A percentile compares a stretch with the other conserved stretches of the same genome.
These are phyloP conservation scores for Resseliella maxima DNA, from an alignment of 2,888 invertebrate genomes.

Conservation along the genomic window DNA sequence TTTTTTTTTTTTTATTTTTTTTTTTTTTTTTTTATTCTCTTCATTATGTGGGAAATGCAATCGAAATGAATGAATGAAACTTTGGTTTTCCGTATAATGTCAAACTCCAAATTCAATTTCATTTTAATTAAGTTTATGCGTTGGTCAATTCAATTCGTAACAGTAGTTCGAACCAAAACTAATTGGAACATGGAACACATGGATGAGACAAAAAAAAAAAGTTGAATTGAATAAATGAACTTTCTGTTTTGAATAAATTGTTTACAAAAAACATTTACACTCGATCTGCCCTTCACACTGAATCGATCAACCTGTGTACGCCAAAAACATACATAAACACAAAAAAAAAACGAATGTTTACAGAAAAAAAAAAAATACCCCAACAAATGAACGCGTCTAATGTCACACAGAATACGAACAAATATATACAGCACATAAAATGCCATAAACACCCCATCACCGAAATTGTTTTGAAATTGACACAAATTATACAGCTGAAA, in stretches of 20 bases:
- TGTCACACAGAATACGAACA: neutral
- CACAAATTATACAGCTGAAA: slow-evolving; percentile 55
- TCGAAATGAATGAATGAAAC: neutral
- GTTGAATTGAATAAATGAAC: slow-evolving; percentile 3
- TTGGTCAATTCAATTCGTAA: neutral
- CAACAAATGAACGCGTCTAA: slow-evolving; percentile 25
- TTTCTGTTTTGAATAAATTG: slow-evolving; percentile 31
- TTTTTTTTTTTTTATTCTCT: neutral
- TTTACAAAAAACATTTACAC: neutral
- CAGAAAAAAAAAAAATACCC: neutral
- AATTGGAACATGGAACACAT: neutral
- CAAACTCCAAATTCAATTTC: slow-evolving; percentile 1
- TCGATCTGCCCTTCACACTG: neutral
- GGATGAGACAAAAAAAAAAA: neutral
- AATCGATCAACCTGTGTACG: neutral
- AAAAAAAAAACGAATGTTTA: neutral
- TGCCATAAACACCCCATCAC: slow-evolving; percentile 50
- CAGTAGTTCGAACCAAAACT: neutral
- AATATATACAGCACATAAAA: slow-evolving; percentile 53
- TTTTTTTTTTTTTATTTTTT: no score
- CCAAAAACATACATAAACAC: neutral
- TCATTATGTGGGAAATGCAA: neutral
- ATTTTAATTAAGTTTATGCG: slow-evolving; percentile 6
- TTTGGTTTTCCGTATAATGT: neutral
- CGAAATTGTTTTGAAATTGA: slow-evolving; percentile 56